Percentiles rank a stretch among this genome's conserved stretches.
phyloP scores from a whole-genome alignment of 2,888 invertebrate genomes.

The Euproctis similis region DNA sequence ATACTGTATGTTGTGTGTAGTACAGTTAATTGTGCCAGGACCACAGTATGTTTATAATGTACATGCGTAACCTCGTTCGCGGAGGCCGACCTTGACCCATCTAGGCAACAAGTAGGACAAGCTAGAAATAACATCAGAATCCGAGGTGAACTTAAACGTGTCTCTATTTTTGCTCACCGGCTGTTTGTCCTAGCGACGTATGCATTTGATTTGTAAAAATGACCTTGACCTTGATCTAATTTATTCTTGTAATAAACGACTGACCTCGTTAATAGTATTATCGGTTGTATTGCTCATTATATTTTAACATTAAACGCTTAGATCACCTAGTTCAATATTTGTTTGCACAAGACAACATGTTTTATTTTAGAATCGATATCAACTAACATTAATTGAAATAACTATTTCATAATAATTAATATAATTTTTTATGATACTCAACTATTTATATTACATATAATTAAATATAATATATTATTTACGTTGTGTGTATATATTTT shows the following conservation, averaged over 20 bases:
- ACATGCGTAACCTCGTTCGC: constrained; percentile 39
- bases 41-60: too few relatives aligned
- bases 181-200: constrained; percentile 57
- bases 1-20: too few relatives aligned
- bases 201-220: constrained; percentile 72
- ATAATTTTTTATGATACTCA: too few relatives aligned
- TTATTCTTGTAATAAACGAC: constrained; percentile 64
- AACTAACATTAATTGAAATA: too few relatives aligned
- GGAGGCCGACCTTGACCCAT: constrained; percentile 68
- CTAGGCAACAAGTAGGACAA: constrained; percentile 54
- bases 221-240: constrained; percentile 76
- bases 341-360: too few relatives aligned
- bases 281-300: constrained; percentile 62
- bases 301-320: constrained; percentile 41
- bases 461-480: too few relatives aligned
- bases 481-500: too few relatives aligned
- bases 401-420: too few relatives aligned
- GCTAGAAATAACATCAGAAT: constrained; percentile 60
- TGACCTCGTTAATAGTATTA: constrained; percentile 72
- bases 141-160: constrained; percentile 55
- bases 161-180: constrained; percentile 57
- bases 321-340: constrained; percentile 6
- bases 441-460: too few relatives aligned
- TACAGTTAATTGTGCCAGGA: too few relatives aligned
- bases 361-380: too few relatives aligned